phyloP scores from a whole-genome alignment of 2,113 vertebrate species.

The Lipotes vexillifer region DNA sequence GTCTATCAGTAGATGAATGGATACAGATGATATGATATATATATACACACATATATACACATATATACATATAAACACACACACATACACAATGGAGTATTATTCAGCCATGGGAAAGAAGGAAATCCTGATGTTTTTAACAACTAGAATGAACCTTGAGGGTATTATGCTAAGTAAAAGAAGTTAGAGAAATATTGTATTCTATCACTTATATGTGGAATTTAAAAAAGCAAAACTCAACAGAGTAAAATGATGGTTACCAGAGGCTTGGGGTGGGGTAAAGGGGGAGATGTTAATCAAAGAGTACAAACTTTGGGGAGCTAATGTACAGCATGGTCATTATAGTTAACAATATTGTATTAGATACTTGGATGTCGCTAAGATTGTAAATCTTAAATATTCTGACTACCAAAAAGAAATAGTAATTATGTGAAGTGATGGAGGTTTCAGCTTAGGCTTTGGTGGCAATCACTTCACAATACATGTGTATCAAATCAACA shows the following conservation, averaged over 20 bases:
- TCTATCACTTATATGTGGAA: too few species aligned
- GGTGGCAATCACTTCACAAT: background rate
- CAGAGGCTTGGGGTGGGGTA: background rate
- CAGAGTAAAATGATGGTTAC: background rate
- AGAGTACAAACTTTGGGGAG: background rate
- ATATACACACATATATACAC: too few species aligned
- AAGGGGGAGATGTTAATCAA: background rate
- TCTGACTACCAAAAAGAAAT: background rate
- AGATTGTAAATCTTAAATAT: background rate
- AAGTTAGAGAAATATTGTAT: too few species aligned
- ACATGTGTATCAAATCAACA: background rate
- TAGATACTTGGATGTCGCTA: background rate
- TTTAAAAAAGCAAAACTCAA: background rate
- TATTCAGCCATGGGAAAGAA: background rate
- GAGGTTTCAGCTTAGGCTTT: background rate
- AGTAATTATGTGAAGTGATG: background rate
- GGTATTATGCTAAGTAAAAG: too few species aligned
- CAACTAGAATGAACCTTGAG: background rate
- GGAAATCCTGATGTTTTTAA: background rate
- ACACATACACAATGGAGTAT: background rate
- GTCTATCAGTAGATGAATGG: too few species aligned
- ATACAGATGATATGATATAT: too few species aligned
- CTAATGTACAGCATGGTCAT: background rate
- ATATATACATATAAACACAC: background rate
- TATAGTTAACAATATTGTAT: background rate